Percentiles rank a stretch among this genome's conserved stretches.
Conservation (phyloP, 2,888 invertebrate species). For the Oscheius sp. region DNA sequence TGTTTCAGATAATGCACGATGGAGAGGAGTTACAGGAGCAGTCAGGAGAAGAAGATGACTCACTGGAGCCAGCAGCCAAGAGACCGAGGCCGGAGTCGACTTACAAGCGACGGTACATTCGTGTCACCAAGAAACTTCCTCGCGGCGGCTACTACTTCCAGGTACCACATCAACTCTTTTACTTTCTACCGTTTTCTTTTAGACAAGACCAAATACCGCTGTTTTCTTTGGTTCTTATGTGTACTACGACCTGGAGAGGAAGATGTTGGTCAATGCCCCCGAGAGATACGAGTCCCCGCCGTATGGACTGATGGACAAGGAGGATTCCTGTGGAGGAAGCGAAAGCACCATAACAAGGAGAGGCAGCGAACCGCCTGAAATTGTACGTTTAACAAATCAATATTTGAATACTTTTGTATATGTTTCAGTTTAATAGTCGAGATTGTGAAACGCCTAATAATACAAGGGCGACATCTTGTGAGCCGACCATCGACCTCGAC, state of each 20-base stretch:
- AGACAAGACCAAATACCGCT: conserved; percentile 59
- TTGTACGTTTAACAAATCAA: conserved; percentile 4
- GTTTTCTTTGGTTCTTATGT: conserved; percentile 66
- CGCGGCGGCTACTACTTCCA: conserved; percentile 43
- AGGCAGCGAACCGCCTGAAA: conserved; percentile 36
- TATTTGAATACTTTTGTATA: not conserved
- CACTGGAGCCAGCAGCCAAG: conserved; percentile 31
- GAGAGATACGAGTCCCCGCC: not conserved
- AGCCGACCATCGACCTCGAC: conserved; percentile 31
- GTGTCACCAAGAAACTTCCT: conserved; percentile 45
- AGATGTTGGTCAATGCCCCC: not conserved
- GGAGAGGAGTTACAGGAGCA: not conserved
- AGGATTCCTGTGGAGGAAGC: not conserved
- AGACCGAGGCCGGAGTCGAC: conserved; percentile 26
- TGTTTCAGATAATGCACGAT: not conserved
- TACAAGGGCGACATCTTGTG: conserved; percentile 23
- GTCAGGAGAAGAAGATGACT: not conserved
- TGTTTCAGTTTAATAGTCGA: conserved; percentile 7
- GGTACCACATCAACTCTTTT: conserved; percentile 28
- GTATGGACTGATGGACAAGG: not conserved
- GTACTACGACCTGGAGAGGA: conserved; percentile 53
- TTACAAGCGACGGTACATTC: conserved; percentile 46
- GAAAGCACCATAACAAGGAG: not conserved
- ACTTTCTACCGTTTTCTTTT: too few relatives aligned
- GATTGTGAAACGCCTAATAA: not conserved